Evolutionary conservation across 2,113 vertebrate genomes (phyloP), one percentile per base, ranked within the genome.

Genomic region (Myotis brandtii): DNA sequence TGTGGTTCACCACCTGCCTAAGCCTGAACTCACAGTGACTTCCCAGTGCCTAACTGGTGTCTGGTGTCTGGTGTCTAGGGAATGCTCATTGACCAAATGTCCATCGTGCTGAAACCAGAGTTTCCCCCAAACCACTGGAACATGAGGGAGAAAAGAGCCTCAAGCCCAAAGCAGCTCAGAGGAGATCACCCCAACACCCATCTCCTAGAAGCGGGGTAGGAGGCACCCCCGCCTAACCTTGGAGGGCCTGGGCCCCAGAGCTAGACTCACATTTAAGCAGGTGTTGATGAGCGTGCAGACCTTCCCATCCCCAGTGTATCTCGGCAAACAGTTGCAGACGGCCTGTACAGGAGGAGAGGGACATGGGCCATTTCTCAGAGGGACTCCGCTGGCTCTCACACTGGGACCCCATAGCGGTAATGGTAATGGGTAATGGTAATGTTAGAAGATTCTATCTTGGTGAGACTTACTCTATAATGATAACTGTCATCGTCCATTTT

Each of bases 271-370:
- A 21, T 98, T 98, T 76, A 32, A 91, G 97, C 99, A 99, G 72
- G 98, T 23, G 54, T 99, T 98, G 97, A 99, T 98, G 18, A 98
- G 97, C 0, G 92, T 95, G 97, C 99, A 99, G 73, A 2, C 97
- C 94, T 97, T 99, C 70, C 99, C 99, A 6, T 99, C 97, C 18
- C 99, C 99, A 0, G 98, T 98, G 97, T 99, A 99, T 9, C 98
- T 98, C 0, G 97, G 97, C 40, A 98, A 94, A 96, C 99, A 99
- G 94, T 98, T 98, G 37, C 99, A 99, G 20, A 91, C 98, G 1
- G 99, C 99, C 99, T 99, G 95, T 52, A 84, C 95, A n/a, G 59
- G 54, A 87, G 96, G 95, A 85, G 23, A 75, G 92, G 46, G 81
- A 86, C 32, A 50, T 0, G 9, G 37, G 50, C 87, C 77, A 75